phyloP scores from a whole-genome alignment of 2,888 invertebrate species.

The Netelia inedita region DNA sequence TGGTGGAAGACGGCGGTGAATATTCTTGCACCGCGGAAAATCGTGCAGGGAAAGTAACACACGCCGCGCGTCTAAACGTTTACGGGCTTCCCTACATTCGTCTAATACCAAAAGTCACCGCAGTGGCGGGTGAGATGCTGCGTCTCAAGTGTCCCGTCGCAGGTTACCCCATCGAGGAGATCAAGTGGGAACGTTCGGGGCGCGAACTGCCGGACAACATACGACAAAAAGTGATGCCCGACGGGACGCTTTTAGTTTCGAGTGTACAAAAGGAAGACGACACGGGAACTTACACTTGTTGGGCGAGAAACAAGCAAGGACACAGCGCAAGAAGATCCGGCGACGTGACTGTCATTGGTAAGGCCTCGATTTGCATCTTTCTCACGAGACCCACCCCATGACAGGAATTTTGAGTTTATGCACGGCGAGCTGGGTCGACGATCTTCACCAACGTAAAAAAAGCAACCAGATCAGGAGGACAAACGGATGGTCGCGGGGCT shows the following conservation, averaged over 20 bases:
- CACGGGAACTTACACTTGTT: slow-evolving; percentile 93
- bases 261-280: slow-evolving; percentile 91
- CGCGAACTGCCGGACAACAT: slow-evolving; percentile 92
- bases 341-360: slow-evolving; percentile 92
- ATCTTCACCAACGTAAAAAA: not conserved
- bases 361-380: slow-evolving; percentile 80
- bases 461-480: not conserved
- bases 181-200: slow-evolving; percentile 92
- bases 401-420: not conserved
- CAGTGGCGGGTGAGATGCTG: slow-evolving; percentile 91
- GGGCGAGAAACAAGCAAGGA: slow-evolving; percentile 92
- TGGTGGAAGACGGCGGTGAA: slow-evolving; percentile 93
- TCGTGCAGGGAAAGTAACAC: slow-evolving; percentile 90
- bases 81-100: slow-evolving; percentile 93
- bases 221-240: slow-evolving; percentile 90
- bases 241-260: slow-evolving; percentile 91
- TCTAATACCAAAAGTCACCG: slow-evolving; percentile 92
- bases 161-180: slow-evolving; percentile 93
- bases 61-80: slow-evolving; percentile 92
- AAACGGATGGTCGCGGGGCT: not conserved
- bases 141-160: slow-evolving; percentile 93
- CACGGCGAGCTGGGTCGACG: not conserved
- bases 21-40: slow-evolving; percentile 92
- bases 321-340: slow-evolving; percentile 91
- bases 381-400: slow-evolving; percentile 32